phyloP scores from a whole-genome alignment of 92 coral and sea anemone genomes.

The Muricea muricata region DNA sequence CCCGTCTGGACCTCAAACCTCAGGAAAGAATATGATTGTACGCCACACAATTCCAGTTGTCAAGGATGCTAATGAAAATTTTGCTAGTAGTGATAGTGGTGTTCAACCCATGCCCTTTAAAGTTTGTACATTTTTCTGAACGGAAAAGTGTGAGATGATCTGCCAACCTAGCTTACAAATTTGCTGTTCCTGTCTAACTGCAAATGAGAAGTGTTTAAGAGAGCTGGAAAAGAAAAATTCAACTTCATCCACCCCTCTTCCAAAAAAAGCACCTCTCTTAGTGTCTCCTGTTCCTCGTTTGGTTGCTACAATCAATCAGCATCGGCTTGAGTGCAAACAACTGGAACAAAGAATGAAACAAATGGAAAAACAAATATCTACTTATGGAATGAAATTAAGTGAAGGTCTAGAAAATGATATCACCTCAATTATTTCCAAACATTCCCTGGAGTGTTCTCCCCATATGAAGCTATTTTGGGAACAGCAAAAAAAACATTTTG shows the following conservation, averaged over 20 bases:
- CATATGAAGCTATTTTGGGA: conserved; percentile 17
- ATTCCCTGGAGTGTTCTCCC: conserved; percentile 14
- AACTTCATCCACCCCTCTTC: neutral
- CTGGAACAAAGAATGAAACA: conserved; percentile 14
- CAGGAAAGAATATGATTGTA: conserved; percentile 10
- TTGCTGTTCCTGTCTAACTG: neutral
- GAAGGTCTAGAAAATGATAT: neutral
- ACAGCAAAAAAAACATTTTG: conserved; percentile 10
- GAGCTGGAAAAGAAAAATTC: neutral
- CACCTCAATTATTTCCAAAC: neutral
- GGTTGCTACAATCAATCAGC: neutral
- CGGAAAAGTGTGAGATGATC: neutral
- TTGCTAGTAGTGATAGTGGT: neutral
- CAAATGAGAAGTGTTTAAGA: neutral
- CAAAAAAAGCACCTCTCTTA: neutral
- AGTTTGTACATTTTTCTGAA: neutral
- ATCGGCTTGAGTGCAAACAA: neutral
- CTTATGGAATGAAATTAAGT: neutral
- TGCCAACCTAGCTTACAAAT: neutral
- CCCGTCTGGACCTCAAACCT: neutral
- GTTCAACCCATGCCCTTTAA: conserved; percentile 13
- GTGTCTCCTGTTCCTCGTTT: neutral
- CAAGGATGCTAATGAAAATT: neutral
- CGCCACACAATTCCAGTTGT: conserved; percentile 12
- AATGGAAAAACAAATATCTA: conserved; percentile 22